Evolutionary conservation across 2,797 vertebrate species (phyloP).

Genomic region (Lerista edwardsae): DNA sequence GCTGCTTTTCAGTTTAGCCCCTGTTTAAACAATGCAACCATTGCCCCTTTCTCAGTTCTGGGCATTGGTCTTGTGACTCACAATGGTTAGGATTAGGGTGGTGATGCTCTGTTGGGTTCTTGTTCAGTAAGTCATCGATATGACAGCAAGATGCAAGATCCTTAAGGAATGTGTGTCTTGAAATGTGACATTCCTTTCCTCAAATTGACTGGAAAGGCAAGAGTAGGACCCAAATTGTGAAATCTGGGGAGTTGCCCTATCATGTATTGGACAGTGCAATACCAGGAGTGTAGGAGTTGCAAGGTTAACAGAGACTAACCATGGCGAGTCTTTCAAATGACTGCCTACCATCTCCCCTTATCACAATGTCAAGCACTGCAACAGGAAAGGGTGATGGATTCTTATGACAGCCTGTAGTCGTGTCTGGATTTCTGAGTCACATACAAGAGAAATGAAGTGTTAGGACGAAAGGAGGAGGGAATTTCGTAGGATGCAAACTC

Average conservation of each 20-base stretch:
- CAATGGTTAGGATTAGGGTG: constrained; percentile 54
- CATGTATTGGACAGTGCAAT: constrained; percentile 57
- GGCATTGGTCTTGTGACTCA: constrained; percentile 56
- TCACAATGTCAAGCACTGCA: constrained; percentile 32
- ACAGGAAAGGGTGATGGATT: constrained; percentile 54
- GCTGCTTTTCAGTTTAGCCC: constrained; percentile 53
- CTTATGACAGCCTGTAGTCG: constrained; percentile 62
- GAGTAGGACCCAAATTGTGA: constrained; percentile 36
- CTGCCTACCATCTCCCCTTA: constrained; percentile 58
- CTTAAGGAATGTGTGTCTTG: constrained; percentile 17
- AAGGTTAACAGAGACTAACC: constrained; percentile 47
- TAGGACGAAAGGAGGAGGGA: constrained; percentile 39
- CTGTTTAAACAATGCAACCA: constrained; percentile 56
- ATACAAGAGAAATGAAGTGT: constrained; percentile 13
- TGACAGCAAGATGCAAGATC: constrained; percentile 42
- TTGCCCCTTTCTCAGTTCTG: constrained; percentile 54
- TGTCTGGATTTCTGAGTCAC: constrained; percentile 61
- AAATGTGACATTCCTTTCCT: constrained; percentile 56
- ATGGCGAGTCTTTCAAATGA: constrained; percentile 46
- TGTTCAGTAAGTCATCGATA: constrained; percentile 44
- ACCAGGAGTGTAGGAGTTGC: constrained; percentile 59
- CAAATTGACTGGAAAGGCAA: constrained; percentile 46
- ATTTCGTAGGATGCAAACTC: too few species aligned
- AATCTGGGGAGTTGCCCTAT: neutral
- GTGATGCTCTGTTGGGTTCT: constrained; percentile 26